Base-by-base conservation (phyloP, 1,140 invertebrate genomes). In the Pachypsylla venusta region DNA sequence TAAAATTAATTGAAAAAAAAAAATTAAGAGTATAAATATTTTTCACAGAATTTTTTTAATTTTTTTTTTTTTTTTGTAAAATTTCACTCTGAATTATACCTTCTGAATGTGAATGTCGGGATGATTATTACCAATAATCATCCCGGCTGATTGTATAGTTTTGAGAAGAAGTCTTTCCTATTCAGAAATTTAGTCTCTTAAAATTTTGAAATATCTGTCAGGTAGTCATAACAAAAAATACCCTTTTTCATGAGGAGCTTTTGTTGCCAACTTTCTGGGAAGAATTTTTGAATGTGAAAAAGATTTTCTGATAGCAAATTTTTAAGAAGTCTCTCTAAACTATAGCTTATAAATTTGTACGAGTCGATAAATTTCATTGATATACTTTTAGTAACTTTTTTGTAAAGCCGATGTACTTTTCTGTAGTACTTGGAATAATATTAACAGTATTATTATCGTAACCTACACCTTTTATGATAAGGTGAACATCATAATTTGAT, bases 321-420 rank as follows among this genome's bases (percentile, higher is more conserved):
- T 20, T 4, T 7, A 16, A 16, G 5, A 7, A 53, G n/a, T 4
- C 22, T 53, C 3, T 4, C n/a, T 20, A 53, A 16, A n/a, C n/a
- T 19, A 53, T 4, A 4, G 4, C n/a, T 7, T 7, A 53, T n/a
- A 16, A 53, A 53, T 53, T 20, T 4, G 22, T 53, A 53, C n/a
- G 42, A 53, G 42, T 53, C 42, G 4, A 53, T 16, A 20, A 53
- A 53, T 16, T 4, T 4, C 5, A 53, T 53, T 16, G n/a, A 19
- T 19, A 7, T 19, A 4, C n/a, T 16, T 7, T 53, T 53, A 7
- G n/a, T 53, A 7, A 53, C 5, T 7, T 53, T n/a, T 19, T 19
- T 53, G 42, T 19, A 7, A 53, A 53, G n/a, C 42, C 22, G 22
- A 53, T 53, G 42, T 53, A 53, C 4, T n/a, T 53, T 53, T 53